These are phyloP conservation scores for Kryptolebias ocellatus DNA, from an alignment of 2,797 vertebrate genomes.

Conservation along the genomic window DNA sequence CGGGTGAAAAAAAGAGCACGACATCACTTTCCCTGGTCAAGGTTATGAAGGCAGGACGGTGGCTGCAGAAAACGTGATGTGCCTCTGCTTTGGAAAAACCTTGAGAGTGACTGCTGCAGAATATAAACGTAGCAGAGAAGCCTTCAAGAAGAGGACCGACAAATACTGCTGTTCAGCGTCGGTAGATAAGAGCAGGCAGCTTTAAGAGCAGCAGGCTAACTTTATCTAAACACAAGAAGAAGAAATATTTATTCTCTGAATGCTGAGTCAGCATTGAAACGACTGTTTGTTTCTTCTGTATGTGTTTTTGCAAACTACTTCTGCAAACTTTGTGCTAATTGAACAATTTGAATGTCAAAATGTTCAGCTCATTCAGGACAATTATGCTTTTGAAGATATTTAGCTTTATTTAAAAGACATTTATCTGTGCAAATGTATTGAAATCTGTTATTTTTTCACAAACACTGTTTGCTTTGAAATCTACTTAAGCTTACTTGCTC, in stretches of 20 bases:
- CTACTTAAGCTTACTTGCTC: too few species aligned
- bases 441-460: too few species aligned
- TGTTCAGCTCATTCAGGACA: too few species aligned
- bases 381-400: too few species aligned
- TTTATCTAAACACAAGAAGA: background rate
- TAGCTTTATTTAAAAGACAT: too few species aligned
- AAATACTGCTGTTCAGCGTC: slow-evolving; percentile 13
- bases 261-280: too few species aligned
- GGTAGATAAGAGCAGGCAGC: slow-evolving; percentile 18
- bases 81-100: slow-evolving; percentile 24
- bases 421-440: too few species aligned
- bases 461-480: too few species aligned
- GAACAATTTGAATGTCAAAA: too few species aligned
- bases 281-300: too few species aligned
- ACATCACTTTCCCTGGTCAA: slow-evolving; percentile 50
- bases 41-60: slow-evolving; percentile 22
- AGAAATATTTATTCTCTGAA: background rate
- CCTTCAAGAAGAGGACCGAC: slow-evolving; percentile 16
- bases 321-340: too few species aligned
- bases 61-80: slow-evolving; percentile 17
- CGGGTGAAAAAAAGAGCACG: slow-evolving; percentile 19
- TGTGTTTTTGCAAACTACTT: too few species aligned
- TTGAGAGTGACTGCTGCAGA: slow-evolving; percentile 38
- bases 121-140: slow-evolving; percentile 27
- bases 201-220: slow-evolving; percentile 16